A percentile compares a stretch with the other conserved stretches of the same genome.
Evolutionary conservation across 2,797 vertebrate species (phyloP).

Genomic region (Mareca strepera): DNA sequence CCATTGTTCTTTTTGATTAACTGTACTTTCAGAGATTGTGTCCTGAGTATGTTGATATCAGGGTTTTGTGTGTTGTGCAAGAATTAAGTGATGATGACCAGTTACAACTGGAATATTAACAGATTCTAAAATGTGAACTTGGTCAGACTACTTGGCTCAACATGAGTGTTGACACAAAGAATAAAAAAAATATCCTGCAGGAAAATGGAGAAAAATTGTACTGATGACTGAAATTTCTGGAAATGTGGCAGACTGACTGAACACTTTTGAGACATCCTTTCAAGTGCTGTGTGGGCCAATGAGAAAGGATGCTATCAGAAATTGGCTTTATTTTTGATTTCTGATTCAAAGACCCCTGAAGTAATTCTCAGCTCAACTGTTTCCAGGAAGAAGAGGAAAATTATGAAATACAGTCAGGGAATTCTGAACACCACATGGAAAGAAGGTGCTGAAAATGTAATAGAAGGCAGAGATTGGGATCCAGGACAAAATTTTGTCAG

Average conservation of each 20-base stretch:
- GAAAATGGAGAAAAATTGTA: neutral
- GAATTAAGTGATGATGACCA: neutral
- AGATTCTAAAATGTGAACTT: neutral
- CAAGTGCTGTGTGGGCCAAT: neutral
- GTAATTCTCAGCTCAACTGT: neutral
- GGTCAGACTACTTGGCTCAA: neutral
- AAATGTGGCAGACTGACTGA: neutral
- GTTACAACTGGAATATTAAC: neutral
- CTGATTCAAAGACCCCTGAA: neutral
- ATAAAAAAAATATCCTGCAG: neutral
- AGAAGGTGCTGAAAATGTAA: neutral
- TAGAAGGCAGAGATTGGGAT: conserved; percentile 2
- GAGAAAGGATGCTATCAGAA: neutral
- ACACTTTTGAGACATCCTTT: neutral
- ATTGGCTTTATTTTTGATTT: neutral
- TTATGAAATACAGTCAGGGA: neutral
- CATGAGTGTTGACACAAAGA: neutral
- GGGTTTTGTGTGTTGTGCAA: neutral
- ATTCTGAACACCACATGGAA: neutral
- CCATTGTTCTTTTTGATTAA: neutral
- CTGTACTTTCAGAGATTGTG: neutral
- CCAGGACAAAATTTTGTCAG: neutral
- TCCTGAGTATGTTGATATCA: neutral
- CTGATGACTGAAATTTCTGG: neutral
- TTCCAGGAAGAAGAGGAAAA: neutral